These are phyloP conservation scores for Salvelinus namaycush DNA, from an alignment of 2,113 vertebrate species.

Conservation along the genomic window DNA sequence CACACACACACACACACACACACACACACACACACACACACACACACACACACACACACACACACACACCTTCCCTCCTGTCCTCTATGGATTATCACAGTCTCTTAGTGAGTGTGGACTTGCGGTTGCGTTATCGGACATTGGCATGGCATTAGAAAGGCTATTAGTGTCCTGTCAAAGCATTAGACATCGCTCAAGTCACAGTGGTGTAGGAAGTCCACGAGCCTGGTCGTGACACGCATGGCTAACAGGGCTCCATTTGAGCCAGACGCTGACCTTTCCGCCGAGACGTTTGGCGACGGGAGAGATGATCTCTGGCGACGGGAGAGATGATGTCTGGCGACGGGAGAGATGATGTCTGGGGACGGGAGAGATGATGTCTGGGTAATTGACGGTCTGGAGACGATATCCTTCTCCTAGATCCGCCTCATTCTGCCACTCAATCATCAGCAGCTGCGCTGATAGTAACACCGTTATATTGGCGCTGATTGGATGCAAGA, in stretches of 20 bases:
- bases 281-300: constrained; percentile 17
- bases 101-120: constrained; percentile 19
- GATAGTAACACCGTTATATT: constrained; percentile 9
- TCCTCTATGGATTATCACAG: constrained; percentile 18
- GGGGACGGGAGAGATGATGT: constrained; percentile 42
- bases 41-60: background rate
- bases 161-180: constrained; percentile 45
- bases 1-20: background rate
- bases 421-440: constrained; percentile 32
- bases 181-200: constrained; percentile 56
- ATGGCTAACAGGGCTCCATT: constrained; percentile 51
- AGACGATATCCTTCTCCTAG: constrained; percentile 27
- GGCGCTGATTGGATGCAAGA: constrained; percentile 14
- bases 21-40: too few species aligned
- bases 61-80: background rate
- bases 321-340: constrained; percentile 46
- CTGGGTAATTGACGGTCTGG: constrained; percentile 58
- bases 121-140: constrained; percentile 32
- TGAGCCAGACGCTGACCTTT: constrained; percentile 68
- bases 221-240: constrained; percentile 51
- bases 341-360: constrained; percentile 30
- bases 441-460: background rate
- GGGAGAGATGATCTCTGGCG: constrained; percentile 29
- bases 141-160: constrained; percentile 54
- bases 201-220: constrained; percentile 41